Evolutionary conservation across 2,797 vertebrate species (phyloP), one percentile per base, ranked within the genome.

Genomic region (Brotula barbata): DNA sequence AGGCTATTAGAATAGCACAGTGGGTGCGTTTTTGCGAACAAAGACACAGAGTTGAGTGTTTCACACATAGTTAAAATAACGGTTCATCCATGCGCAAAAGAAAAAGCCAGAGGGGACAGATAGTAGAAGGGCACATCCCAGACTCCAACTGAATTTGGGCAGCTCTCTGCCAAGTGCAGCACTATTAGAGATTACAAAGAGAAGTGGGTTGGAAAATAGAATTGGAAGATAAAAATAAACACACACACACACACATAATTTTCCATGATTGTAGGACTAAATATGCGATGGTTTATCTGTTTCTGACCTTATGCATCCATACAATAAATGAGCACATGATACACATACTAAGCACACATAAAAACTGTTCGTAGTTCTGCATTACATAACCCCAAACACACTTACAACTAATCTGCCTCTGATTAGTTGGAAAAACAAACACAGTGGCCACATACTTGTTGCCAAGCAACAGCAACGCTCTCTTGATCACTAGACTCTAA

Each of bases 391-490:
- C 44, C 59, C 13, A 57, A 53, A 72, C 13, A 60, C 51, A 50
- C 58, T 58, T 48, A 64, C 53, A 46, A 58, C 37, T 43, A 60
- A 69, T 71, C 58, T 45, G 25, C 41, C 53, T 68, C 45, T 69
- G 68, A 81, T 78, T 42, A 68, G 64, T 63, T 71, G n/a, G 74
- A 77, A 85, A 81, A 82, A 81, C 78, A 82, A 83, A 85, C 73
- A 82, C 56, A 1, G 64, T 67, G 71, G 56, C 52, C 60, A 75
- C 82, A 89, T 80, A 89, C 82, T 71, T 86, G 91, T 91, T 91
- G 85, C 91, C 84, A 86, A 62, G 91, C 85, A 91, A 92, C 91
- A 86, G 75, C 75, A 68, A 89, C 76, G 87, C 83, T 77, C 44
- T 72, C 68, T 71, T 78, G 58, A 80, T 87, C 76, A 56, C 63